Evolutionary conservation across 2,888 invertebrate species (phyloP), one percentile per base, ranked within the genome.

Genomic region (Myopa tessellatipennis): DNA sequence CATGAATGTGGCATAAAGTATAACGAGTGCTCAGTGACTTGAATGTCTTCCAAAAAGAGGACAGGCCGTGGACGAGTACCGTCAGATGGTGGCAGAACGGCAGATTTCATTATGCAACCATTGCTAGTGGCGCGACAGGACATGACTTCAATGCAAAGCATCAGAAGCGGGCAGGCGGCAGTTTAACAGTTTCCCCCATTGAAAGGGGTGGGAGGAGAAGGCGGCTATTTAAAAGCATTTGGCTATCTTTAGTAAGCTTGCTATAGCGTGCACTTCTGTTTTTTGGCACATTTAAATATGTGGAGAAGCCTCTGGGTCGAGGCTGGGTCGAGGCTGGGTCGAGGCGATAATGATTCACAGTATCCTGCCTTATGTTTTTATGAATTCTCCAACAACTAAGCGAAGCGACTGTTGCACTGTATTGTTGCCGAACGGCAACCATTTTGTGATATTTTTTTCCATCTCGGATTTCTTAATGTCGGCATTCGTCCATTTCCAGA

Each of bases 1-100:
- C 55, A 26, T 38, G 58, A 71, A 5, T 58, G 38, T 55, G 58
- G 34, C 38, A 55, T 38, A 16, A 55, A 68, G 68, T 45, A 68
- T 40, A 68, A 68, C n/a, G 71, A 71, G 16, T 34, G 36, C 16
- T 18, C 16, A 36, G 71, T 71, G 71, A 71, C 58, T 71, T 71
- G 71, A 71, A 55, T 55, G 36, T 36, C 58, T 34, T 55, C 71
- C 71, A 71, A 58, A 58, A 45, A n/a, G 38, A 45, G 38, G 55
- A 34, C 10, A 36, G 36, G 38, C 38, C 26, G 38, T 10, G 34
- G 5, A 55, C 55, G 55, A 55, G 55, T 14, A n/a, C 55, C 55
- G 16, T 4, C 16, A 14, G 55, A 6, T 55, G 55, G n/a, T 14
- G 65, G 8, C 36, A 10, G 36, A 34, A 5, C 16, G 38, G 36